Evolutionary conservation across 2,888 invertebrate genomes (phyloP).

Genomic region (Venusia cambrica): DNA sequence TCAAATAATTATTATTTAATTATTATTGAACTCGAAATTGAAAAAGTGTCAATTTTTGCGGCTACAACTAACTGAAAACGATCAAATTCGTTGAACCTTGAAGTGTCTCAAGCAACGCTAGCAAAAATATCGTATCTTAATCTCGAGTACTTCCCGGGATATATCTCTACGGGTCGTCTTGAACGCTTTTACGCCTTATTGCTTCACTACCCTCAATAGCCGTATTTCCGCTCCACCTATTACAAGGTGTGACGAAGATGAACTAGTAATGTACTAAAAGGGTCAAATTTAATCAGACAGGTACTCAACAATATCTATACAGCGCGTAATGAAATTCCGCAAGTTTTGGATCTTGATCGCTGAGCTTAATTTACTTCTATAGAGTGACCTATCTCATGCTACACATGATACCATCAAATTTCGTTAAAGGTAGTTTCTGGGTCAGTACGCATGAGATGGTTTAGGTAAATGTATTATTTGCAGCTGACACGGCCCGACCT

Average conservation of each 20-base stretch:
- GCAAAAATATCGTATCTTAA: slow-evolving; percentile 4
- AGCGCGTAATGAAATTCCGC: slow-evolving; percentile 11
- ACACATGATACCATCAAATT: too few relatives aligned
- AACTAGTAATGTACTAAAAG: slow-evolving; percentile 1
- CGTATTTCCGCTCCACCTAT: slow-evolving; percentile 11
- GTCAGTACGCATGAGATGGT: too few relatives aligned
- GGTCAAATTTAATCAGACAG: slow-evolving; percentile 12
- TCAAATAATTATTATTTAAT: too few relatives aligned
- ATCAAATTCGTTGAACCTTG: too few relatives aligned
- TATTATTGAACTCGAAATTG: too few relatives aligned
- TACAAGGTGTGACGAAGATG: slow-evolving; percentile 4
- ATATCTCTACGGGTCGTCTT: slow-evolving; percentile 3
- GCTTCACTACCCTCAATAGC: slow-evolving; percentile 3
- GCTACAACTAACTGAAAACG: too few relatives aligned
- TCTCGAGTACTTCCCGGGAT: too few relatives aligned
- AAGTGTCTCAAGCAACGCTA: slow-evolving; percentile 1
- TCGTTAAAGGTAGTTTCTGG: too few relatives aligned
- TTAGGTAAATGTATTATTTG: too few relatives aligned
- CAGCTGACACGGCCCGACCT: too few relatives aligned
- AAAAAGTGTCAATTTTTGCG: too few relatives aligned
- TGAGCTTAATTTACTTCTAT: not conserved
- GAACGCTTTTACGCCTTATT: slow-evolving; percentile 9
- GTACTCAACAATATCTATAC: slow-evolving; percentile 5
- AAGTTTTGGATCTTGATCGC: slow-evolving; percentile 7
- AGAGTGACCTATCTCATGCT: too few relatives aligned